Evolutionary conservation across 2,888 invertebrate genomes (phyloP), one percentile per base, ranked within the genome.

Genomic region (Plebejus melissa): DNA sequence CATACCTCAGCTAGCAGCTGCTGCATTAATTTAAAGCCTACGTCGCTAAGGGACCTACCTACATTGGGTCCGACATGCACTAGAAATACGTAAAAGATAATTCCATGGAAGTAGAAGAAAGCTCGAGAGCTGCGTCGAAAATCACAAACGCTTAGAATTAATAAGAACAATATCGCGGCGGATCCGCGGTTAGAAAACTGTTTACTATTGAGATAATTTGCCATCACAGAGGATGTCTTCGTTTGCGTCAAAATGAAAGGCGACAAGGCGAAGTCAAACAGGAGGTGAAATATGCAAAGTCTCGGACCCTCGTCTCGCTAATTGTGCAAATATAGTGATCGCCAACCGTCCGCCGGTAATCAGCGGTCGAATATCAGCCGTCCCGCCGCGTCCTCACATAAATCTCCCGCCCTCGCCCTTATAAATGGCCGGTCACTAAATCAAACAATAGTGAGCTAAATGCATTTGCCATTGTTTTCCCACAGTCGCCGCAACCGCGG

Each of bases 341-440:
- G 87, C 87, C 91, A 91, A 92, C 86, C 90, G 91, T 89, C 91
- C 87, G 87, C 87, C 72, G 11, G 46, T 72, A 54, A 72, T 72
- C 50, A 72, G 72, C 16, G 72, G 50, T 32, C 72, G 32, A 50
- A 72, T 28, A 71, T 41, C 54, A 32, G 72, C 54, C 28, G 54
- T 46, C 88, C 91, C 88, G 89, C 80, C 76, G 88, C 79, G 81
- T 46, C 60, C 28, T 60, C 60, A 22, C 28, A 93, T 92, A 93
- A 93, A 93, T 93, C 93, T 91, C 88, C 84, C 80, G 82, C 76
- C 80, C 78, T 88, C 80, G 81, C 87, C 90, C 90, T 91, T 93
- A 92, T 93, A 93, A 93, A 93, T 93, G 91, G 92, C 91, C 89
- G 86, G 90, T 93, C 90, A 84, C 92, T 93, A 92, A 93, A 93